Conservation (phyloP, 2,797 vertebrate species). For the Acrossocheilus fasciatus region DNA sequence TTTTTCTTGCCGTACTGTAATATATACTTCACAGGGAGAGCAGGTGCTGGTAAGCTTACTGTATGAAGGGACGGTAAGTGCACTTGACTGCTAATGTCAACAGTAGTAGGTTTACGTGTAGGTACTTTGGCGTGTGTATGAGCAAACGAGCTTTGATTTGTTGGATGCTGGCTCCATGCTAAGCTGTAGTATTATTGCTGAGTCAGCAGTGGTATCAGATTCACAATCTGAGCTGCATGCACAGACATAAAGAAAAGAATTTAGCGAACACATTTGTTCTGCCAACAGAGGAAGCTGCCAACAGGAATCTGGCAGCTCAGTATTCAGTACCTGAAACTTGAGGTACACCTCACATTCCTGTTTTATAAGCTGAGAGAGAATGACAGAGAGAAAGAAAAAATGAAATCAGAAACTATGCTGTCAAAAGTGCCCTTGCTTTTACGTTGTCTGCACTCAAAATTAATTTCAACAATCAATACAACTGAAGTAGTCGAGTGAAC, state of each 20-base stretch:
- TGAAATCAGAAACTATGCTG: background rate
- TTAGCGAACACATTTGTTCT: constrained; percentile 18
- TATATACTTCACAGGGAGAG: background rate
- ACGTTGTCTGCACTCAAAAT: background rate
- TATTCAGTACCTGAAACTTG: constrained; percentile 43
- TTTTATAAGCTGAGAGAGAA: constrained; percentile 3
- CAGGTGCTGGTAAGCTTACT: constrained; percentile 10
- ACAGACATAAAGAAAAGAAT: constrained; percentile 49
- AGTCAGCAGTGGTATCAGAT: constrained; percentile 34
- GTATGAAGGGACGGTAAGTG: background rate
- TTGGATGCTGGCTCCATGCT: background rate
- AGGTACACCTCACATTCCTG: constrained; percentile 40
- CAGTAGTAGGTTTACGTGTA: background rate
- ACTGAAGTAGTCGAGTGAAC: background rate
- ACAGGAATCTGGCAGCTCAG: constrained; percentile 35
- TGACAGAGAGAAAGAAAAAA: background rate
- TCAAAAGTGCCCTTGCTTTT: background rate
- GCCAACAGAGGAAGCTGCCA: constrained; percentile 45
- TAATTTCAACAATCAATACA: background rate
- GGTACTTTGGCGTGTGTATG: background rate
- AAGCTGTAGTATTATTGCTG: constrained; percentile 13
- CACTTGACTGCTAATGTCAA: constrained; percentile 18
- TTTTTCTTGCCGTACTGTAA: constrained; percentile 15
- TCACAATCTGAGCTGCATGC: constrained; percentile 18
- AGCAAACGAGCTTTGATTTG: background rate